phyloP scores from a whole-genome alignment of 2,888 invertebrate genomes.

The Tortricodes alternella region DNA sequence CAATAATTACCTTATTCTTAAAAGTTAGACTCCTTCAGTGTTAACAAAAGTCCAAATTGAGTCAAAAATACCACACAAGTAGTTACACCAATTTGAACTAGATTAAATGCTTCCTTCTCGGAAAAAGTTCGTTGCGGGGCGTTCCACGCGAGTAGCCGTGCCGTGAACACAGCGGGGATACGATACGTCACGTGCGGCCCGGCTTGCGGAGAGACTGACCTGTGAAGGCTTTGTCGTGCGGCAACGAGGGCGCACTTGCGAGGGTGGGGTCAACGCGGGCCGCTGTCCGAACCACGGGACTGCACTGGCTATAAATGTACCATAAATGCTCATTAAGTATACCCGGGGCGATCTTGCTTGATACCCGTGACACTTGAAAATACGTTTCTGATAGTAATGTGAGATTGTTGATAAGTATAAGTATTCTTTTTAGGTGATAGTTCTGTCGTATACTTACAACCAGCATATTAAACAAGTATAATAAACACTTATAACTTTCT shows the following conservation, averaged over 20 bases:
- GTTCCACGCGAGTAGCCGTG: conserved; percentile 21
- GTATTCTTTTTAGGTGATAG: no score
- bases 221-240: conserved; percentile 26
- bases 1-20: neutral
- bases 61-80: conserved; percentile 25
- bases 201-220: conserved; percentile 25
- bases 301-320: neutral
- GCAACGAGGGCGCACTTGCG: conserved; percentile 33
- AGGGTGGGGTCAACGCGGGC: conserved; percentile 36
- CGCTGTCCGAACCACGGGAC: conserved; percentile 35
- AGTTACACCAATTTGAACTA: conserved; percentile 16
- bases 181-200: conserved; percentile 26
- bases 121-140: conserved; percentile 20
- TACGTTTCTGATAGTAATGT: no score
- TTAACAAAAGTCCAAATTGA: conserved; percentile 5
- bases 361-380: no score
- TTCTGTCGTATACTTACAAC: no score
- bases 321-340: no score
- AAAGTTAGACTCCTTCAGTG: neutral
- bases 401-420: no score
- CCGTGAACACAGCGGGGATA: neutral
- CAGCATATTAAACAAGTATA: no score
- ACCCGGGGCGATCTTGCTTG: no score
- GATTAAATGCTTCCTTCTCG: neutral
- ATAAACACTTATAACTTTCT: no score